Percentiles rank a stretch among this genome's conserved stretches.
These are phyloP conservation scores for Boloria euphrosyne DNA, from an alignment of 2,888 invertebrate genomes.

Conservation along the genomic window DNA sequence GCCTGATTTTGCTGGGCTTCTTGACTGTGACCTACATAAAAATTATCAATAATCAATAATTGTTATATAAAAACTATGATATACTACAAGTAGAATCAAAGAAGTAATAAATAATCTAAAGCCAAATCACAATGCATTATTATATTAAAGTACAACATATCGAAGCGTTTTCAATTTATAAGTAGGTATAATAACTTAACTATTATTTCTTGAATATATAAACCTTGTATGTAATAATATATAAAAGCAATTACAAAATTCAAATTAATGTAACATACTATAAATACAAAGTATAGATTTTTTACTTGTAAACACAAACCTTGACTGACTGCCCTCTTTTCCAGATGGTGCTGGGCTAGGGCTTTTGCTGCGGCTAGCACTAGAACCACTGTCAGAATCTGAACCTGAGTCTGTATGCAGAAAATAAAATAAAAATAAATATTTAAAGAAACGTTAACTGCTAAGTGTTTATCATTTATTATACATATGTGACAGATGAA, in stretches of 20 bases:
- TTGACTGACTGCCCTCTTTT: slow-evolving; percentile 67
- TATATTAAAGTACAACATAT: no score
- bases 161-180: no score
- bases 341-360: slow-evolving; percentile 69
- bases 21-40: slow-evolving; percentile 66
- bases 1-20: slow-evolving; percentile 67
- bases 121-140: no score
- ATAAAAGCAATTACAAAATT: no score
- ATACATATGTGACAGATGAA: no score
- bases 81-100: no score
- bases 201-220: no score
- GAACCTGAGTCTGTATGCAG: slow-evolving; percentile 75
- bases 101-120: no score
- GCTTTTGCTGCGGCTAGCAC: slow-evolving; percentile 71
- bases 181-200: no score
- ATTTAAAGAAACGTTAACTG: background rate
- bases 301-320: slow-evolving; percentile 51
- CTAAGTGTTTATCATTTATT: background rate
- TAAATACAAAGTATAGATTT: no score
- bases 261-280: no score
- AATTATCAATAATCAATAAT: slow-evolving; percentile 7
- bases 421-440: slow-evolving; percentile 27
- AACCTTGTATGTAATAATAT: no score
- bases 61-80: background rate
- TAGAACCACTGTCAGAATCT: slow-evolving; percentile 76